phyloP scores from a whole-genome alignment of 2,113 vertebrate species.

The Cyanoderma ruficeps region DNA sequence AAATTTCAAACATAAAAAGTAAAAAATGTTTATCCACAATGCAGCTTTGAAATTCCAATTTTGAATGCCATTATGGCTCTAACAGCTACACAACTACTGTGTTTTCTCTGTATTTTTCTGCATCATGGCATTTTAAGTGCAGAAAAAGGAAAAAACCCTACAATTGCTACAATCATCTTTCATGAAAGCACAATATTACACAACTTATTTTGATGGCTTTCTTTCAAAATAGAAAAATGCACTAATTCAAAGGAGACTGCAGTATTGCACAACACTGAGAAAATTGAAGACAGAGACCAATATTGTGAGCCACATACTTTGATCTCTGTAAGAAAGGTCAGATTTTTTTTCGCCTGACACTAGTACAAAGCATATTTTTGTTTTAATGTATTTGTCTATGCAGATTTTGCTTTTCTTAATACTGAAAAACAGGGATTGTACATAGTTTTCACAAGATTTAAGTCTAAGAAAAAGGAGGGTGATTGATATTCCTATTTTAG shows the following conservation, averaged over 20 bases:
- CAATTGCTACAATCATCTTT: background rate
- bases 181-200: background rate
- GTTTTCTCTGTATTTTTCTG: background rate
- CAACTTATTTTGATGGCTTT: background rate
- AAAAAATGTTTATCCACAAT: background rate
- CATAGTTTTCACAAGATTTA: background rate
- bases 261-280: background rate
- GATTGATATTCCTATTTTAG: background rate
- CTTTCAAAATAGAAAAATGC: background rate
- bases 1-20: background rate
- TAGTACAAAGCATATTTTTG: background rate
- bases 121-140: background rate
- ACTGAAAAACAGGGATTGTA: background rate
- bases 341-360: background rate
- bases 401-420: background rate
- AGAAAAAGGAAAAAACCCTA: background rate
- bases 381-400: background rate
- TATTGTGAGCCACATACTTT: background rate
- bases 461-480: background rate
- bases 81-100: background rate
- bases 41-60: background rate
- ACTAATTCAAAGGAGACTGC: background rate
- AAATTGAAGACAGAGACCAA: constrained; percentile 33
- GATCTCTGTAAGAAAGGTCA: background rate
- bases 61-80: background rate